Evolutionary conservation across 2,888 invertebrate species (phyloP).

Genomic region (Apotomis turbidana): DNA sequence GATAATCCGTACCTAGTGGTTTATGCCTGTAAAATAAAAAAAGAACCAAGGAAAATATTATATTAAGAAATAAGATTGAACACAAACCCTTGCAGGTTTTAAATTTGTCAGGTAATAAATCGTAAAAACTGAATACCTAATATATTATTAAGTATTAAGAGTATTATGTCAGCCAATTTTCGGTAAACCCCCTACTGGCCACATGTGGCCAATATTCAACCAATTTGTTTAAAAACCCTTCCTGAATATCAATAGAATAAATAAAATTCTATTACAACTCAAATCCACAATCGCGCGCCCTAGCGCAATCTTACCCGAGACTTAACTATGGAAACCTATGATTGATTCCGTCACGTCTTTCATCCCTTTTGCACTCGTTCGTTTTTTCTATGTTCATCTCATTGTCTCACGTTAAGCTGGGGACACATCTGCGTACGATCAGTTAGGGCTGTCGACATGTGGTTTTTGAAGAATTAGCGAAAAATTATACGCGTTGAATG

Average conservation of each 20-base stretch:
- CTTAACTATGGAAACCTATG: constrained; percentile 39
- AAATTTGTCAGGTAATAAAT: constrained; percentile 1
- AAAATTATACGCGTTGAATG: constrained; percentile 42
- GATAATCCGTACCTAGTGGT: too few species aligned
- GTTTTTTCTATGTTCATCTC: constrained; percentile 13
- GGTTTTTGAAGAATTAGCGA: constrained; percentile 42
- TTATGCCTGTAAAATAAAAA: too few species aligned
- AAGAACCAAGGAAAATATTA: too few species aligned
- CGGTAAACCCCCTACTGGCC: constrained; percentile 14
- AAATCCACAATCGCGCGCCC: constrained; percentile 38
- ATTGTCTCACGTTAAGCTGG: constrained; percentile 32
- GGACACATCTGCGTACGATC: constrained; percentile 38
- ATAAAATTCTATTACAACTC: constrained; percentile 33
- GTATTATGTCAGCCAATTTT: constrained; percentile 20
- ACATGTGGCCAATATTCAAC: constrained; percentile 36
- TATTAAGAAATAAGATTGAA: too few species aligned
- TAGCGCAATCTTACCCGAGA: constrained; percentile 33
- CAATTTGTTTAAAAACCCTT: constrained; percentile 37
- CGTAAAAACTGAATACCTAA: constrained; percentile 7
- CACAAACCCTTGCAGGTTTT: too few species aligned
- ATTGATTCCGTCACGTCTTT: constrained; percentile 35
- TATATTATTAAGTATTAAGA: constrained; percentile 9
- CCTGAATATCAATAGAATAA: constrained; percentile 35
- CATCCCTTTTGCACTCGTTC: constrained; percentile 16
- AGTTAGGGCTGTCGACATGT: constrained; percentile 41